These are phyloP conservation scores for Drosophila varians DNA, from an alignment of 1,140 invertebrate species.

Conservation along the genomic window DNA sequence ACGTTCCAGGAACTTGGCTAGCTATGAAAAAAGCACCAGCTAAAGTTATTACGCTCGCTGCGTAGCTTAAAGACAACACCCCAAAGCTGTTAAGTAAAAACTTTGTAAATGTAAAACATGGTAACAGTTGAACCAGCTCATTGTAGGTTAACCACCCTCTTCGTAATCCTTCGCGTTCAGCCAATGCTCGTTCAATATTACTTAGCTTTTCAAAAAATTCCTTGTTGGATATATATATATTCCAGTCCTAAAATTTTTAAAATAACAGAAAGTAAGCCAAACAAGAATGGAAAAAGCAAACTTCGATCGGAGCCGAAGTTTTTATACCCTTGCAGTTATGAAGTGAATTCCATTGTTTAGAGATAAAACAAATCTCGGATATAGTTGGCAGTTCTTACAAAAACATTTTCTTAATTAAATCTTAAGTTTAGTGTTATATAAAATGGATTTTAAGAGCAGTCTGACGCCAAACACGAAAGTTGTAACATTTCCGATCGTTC, in stretches of 20 bases:
- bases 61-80: slow-evolving; percentile 89
- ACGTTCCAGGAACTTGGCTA: slow-evolving; percentile 85
- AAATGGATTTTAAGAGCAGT: too few relatives aligned
- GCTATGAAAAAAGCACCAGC: slow-evolving; percentile 88
- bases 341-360: too few relatives aligned
- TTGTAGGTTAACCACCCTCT: slow-evolving; percentile 94
- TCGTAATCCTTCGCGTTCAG: slow-evolving; percentile 88
- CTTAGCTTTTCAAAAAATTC: slow-evolving; percentile 89
- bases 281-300: too few relatives aligned
- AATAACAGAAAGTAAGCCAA: too few relatives aligned
- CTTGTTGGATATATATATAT: slow-evolving; percentile 89
- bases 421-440: too few relatives aligned
- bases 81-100: slow-evolving; percentile 87
- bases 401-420: too few relatives aligned
- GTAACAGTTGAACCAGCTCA: slow-evolving; percentile 88
- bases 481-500: too few relatives aligned
- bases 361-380: too few relatives aligned
- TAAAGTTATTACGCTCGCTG: slow-evolving; percentile 88
- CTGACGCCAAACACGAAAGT: too few relatives aligned
- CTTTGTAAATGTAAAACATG: slow-evolving; percentile 85
- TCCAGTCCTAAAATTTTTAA: slow-evolving; percentile 93
- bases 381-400: too few relatives aligned
- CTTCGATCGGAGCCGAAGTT: too few relatives aligned
- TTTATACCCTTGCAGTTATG: too few relatives aligned
- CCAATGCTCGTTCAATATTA: slow-evolving; percentile 89